phyloP scores from a whole-genome alignment of 53 echinoderm and acorn worm species.

The Patiria pectinifera region DNA sequence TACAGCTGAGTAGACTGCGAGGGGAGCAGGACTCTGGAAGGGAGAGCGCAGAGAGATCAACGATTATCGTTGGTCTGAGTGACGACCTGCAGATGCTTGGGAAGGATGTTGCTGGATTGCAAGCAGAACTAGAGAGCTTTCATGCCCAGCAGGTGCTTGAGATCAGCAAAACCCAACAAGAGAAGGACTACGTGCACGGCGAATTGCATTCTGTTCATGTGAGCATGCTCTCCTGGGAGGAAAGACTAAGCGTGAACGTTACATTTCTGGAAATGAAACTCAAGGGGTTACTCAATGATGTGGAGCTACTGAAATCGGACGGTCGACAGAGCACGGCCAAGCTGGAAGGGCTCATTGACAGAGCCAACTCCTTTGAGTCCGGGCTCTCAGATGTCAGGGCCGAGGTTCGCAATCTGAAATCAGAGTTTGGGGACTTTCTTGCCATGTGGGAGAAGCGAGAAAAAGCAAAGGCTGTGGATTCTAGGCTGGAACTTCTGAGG shows the following conservation, averaged over 20 bases:
- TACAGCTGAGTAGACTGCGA: conserved; percentile 62
- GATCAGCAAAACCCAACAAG: conserved; percentile 24
- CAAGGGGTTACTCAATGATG: conserved; percentile 48
- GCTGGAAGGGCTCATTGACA: conserved; percentile 38
- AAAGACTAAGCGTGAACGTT: conserved; percentile 37
- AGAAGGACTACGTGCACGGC: conserved; percentile 35
- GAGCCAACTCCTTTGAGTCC: conserved; percentile 64
- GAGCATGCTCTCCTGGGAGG: conserved; percentile 49
- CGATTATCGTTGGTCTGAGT: conserved; percentile 45
- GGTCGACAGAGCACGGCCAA: conserved; percentile 39
- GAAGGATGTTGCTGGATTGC: conserved; percentile 54
- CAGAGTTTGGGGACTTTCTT: conserved; percentile 56
- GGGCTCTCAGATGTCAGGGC: conserved; percentile 52
- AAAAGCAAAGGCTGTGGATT: conserved; percentile 19
- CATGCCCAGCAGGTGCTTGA: conserved; percentile 48
- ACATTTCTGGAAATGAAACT: conserved; percentile 63
- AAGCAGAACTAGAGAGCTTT: conserved; percentile 57
- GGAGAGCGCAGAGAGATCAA: conserved; percentile 25
- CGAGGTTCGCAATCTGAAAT: conserved; percentile 57
- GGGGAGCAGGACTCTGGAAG: conserved; percentile 35
- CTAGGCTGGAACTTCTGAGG: conserved; percentile 23
- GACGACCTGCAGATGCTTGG: conserved; percentile 58
- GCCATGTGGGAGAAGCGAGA: conserved; percentile 45
- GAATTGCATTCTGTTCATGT: conserved; percentile 42
- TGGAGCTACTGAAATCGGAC: conserved; percentile 53